These are phyloP conservation scores for Aplodontia rufa DNA, from an alignment of 2,113 vertebrate genomes.

Conservation along the genomic window DNA sequence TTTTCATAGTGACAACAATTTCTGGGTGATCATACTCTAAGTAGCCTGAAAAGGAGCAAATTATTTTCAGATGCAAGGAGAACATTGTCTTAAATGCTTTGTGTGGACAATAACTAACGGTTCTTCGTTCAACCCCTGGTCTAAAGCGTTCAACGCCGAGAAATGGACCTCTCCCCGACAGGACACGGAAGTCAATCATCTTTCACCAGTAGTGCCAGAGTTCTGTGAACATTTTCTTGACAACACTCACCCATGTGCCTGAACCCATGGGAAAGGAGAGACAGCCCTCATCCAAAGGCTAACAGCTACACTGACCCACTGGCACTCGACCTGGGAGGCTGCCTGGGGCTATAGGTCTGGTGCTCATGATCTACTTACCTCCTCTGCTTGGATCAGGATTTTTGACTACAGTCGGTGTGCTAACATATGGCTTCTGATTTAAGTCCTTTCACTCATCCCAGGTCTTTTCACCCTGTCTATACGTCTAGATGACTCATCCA, in stretches of 20 bases:
- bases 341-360: not conserved
- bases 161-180: not conserved
- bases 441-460: not conserved
- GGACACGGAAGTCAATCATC: not conserved
- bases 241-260: not conserved
- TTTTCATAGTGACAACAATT: constrained; percentile 73
- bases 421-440: not conserved
- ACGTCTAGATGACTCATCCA: not conserved
- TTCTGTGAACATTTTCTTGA: not conserved
- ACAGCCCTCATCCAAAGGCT: not conserved
- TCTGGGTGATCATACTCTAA: constrained; percentile 77
- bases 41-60: constrained; percentile 67
- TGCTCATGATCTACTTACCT: not conserved
- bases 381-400: not conserved
- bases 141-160: not conserved
- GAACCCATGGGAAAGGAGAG: not conserved
- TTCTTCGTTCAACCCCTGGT: not conserved
- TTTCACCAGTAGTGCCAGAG: not conserved
- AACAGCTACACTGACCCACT: not conserved
- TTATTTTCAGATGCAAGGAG: constrained; percentile 45
- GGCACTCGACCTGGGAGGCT: not conserved
- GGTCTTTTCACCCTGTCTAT: not conserved
- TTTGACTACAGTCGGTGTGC: not conserved
- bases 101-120: not conserved
- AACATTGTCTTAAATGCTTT: not conserved